Conservation (phyloP, 2,888 invertebrate genomes). For the Hesperia comma region DNA sequence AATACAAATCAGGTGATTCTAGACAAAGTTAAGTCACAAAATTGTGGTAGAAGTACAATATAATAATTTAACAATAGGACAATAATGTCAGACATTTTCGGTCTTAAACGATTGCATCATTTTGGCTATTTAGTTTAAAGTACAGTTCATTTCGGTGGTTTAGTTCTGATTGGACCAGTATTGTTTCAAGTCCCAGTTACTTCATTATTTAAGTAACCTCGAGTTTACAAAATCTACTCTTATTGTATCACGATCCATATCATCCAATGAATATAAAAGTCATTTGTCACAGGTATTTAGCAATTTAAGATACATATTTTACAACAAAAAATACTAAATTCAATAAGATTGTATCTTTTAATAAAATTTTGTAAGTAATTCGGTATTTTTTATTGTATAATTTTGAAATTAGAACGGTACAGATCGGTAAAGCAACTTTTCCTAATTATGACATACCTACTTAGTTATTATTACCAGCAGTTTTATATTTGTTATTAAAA, state of each 20-base stretch:
- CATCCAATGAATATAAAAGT: neutral
- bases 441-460: neutral
- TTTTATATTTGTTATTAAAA: neutral
- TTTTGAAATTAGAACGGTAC: constrained; percentile 7
- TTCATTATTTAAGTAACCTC: constrained; percentile 5
- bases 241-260: constrained; percentile 4
- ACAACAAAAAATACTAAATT: constrained; percentile 4
- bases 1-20: constrained; percentile 46
- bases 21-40: too few relatives aligned
- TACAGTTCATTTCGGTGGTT: neutral
- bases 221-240: constrained; percentile 5
- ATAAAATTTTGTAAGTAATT: constrained; percentile 1
- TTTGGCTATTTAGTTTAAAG: constrained; percentile 8
- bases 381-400: neutral
- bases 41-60: constrained; percentile 11
- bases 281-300: constrained; percentile 8
- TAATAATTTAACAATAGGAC: constrained; percentile 22
- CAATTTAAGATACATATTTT: constrained; percentile 3
- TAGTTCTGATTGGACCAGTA: neutral
- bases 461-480: neutral
- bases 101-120: constrained; percentile 29
- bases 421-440: neutral
- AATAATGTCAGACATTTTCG: constrained; percentile 28
- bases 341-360: neutral
- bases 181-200: constrained; percentile 4